Evolutionary conservation across 2,113 vertebrate species (phyloP), one percentile per base, ranked within the genome.

Genomic region (Echinops telfairi): DNA sequence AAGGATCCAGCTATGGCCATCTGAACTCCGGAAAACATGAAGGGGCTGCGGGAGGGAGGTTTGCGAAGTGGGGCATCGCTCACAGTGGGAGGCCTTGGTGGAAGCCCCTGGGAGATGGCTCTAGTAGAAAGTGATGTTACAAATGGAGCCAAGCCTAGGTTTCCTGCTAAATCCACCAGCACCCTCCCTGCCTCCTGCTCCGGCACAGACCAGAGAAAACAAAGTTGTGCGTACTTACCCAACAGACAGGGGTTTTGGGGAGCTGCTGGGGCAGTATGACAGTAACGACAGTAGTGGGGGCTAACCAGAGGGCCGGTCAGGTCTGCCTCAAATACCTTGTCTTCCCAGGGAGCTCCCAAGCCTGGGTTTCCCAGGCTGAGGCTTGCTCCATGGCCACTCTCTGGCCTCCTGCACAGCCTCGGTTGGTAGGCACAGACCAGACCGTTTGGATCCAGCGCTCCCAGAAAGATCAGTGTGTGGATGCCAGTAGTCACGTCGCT

Each of bases 131-230:
- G 15, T 36, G 27, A 77, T 76, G 62, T 7, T 38, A 66, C 36
- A 62, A 79, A 83, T 53, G 29, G 31, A 70, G 38, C 25, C 58
- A 3, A 70, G 73, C 53, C 81, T 19, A 60, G 2, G 3, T 93
- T 95, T 86, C 31, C 38, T 81, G 86, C 40, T 83, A 92, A 58
- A 0, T 89, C 96, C 71, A 64, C 79, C 29, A 29, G 9, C 23
- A 76, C 79, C 22, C n/a, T 31, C 4, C 0, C 27, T n/a, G 83
- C 20, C 22, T 47, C 2, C 1, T 86, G 79, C 58, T 91, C 89
- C 62, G 83, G 86, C 89, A 89, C 79, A 95, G 58, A 58, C 57
- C 40, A 38, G 62, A 17, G 29, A 94, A 83, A 86, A 83, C 47
- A 77, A 93, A 88, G 33, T 15, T 40, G 20, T 81, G 40, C 7